These are phyloP conservation scores for Molanna angustata DNA, from an alignment of 2,888 invertebrate species.

Conservation along the genomic window DNA sequence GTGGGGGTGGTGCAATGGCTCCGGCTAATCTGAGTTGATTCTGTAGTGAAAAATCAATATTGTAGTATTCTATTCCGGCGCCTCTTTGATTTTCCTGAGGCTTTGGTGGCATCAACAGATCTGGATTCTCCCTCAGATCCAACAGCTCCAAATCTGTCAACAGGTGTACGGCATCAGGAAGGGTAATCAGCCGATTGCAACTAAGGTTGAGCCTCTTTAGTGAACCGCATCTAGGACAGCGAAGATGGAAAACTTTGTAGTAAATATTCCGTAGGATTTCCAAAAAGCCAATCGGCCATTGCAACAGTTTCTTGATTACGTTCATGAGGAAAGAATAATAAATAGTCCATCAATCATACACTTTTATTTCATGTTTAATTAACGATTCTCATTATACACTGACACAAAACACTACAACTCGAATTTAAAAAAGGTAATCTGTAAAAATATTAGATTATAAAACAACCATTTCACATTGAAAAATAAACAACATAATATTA, in stretches of 20 bases:
- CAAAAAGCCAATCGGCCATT: constrained; percentile 6
- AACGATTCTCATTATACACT: no score
- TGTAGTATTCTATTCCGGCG: constrained; percentile 89
- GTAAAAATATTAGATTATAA: no score
- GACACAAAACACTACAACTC: no score
- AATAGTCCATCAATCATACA: no score
- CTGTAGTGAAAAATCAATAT: constrained; percentile 97
- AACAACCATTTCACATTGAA: no score
- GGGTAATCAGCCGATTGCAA: constrained; percentile 89
- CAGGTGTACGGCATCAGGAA: constrained; percentile 96
- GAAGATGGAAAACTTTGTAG: constrained; percentile 7
- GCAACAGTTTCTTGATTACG: constrained; percentile 9
- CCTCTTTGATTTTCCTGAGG: constrained; percentile 78
- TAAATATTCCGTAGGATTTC: constrained; percentile 5
- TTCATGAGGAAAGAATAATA: constrained; percentile 4
- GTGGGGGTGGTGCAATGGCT: constrained; percentile 75
- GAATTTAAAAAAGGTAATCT: no score
- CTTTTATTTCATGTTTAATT: no score
- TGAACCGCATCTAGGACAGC: constrained; percentile 74
- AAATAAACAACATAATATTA: no score
- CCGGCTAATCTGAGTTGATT: constrained; percentile 91
- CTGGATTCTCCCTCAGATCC: constrained; percentile 90
- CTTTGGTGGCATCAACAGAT: constrained; percentile 96
- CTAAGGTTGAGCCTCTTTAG: constrained; percentile 91
- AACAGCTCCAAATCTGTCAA: constrained; percentile 85